A percentile compares a stretch with the other conserved stretches of the same genome.
Conservation (phyloP, 1,140 invertebrate species). For the Atopsyche davidsoni region DNA sequence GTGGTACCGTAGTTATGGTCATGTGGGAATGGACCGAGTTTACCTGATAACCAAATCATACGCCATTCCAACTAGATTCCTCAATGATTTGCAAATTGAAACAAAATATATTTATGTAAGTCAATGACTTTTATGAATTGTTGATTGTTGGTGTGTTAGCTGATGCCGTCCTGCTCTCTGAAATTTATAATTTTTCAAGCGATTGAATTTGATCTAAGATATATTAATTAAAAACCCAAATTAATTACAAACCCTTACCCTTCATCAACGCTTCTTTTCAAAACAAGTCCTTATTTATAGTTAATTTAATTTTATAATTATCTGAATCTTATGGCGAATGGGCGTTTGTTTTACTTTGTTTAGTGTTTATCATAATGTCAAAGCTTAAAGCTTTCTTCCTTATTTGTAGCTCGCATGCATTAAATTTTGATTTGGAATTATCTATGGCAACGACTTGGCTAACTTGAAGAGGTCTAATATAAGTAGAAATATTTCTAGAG, state of each 20-base stretch:
- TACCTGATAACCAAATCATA: slow-evolving; percentile 14
- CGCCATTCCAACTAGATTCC: slow-evolving; percentile 9
- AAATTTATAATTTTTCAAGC: slow-evolving; percentile 3
- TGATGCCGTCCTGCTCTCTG: slow-evolving; percentile 4
- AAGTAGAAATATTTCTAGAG: slow-evolving; percentile 28
- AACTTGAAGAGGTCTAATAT: slow-evolving; percentile 27
- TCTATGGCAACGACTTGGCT: slow-evolving; percentile 28
- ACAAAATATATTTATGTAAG: background rate
- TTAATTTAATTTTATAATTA: slow-evolving; percentile 24
- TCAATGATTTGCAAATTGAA: background rate
- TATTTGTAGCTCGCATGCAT: slow-evolving; percentile 28
- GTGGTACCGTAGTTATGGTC: too few species aligned
- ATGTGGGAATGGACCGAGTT: slow-evolving; percentile 13
- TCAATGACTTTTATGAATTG: slow-evolving; percentile 1
- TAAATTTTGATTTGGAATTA: slow-evolving; percentile 20
- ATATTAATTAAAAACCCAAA: too few species aligned
- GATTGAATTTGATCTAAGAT: background rate
- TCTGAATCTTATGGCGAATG: slow-evolving; percentile 29
- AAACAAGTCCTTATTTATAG: slow-evolving; percentile 16
- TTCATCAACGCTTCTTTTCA: slow-evolving; percentile 10
- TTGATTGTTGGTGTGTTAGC: background rate
- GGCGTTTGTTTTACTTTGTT: slow-evolving; percentile 28
- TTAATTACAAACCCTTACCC: slow-evolving; percentile 1
- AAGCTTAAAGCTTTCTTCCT: slow-evolving; percentile 29
- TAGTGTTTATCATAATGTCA: slow-evolving; percentile 29